Base-by-base conservation (phyloP, 2,888 invertebrate genomes). In the Epicampocera succincta region DNA sequence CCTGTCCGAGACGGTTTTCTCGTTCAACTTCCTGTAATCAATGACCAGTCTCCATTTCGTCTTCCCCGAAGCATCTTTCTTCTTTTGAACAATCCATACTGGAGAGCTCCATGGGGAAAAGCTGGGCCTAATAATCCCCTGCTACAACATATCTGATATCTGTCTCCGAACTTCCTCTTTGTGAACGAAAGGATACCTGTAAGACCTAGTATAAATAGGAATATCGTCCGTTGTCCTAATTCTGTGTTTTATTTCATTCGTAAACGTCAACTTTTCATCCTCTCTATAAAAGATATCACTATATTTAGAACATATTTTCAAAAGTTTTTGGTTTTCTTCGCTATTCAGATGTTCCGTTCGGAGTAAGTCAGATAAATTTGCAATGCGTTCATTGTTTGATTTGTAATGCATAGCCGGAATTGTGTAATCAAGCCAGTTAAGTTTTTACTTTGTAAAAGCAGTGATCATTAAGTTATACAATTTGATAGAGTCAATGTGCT, bases 11-110 rank as follows among this genome's bases (percentile, higher is more conserved):
- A 66, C 9, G 1, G 52, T 52, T 8, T 40, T 50, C 6, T 65
- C 65, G 33, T 65, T 65, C 12, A 65, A n/a, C 25, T 65, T 65
- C 12, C 63, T 15, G 29, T 63, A 63, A 15, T 63, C 63, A 29
- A 63, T 48, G 13, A 63, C 46, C 6, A 63, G n/a, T 2, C 48
- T 21, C 63, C 63, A 63, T 6, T 66, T 66, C 13, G 2, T 8
- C 3, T 58, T 58, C 6, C 58, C 58, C 1, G 12, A 6, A 0
- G 58, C 58, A 3, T 66, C 66, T n/a, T 38, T 52, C 11, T 66
- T 66, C 52, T 66, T 66, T 9, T 48, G 66, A 0, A 66, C 52
- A 5, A 66, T 66, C 65, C 65, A 52, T 13, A 66, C 65, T 40
- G 66, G 66, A 38, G 33, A 56, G 6, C 56, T 65, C 65, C 65